These are phyloP conservation scores for Cenopis cana DNA, from an alignment of 2,888 invertebrate genomes.

Conservation along the genomic window DNA sequence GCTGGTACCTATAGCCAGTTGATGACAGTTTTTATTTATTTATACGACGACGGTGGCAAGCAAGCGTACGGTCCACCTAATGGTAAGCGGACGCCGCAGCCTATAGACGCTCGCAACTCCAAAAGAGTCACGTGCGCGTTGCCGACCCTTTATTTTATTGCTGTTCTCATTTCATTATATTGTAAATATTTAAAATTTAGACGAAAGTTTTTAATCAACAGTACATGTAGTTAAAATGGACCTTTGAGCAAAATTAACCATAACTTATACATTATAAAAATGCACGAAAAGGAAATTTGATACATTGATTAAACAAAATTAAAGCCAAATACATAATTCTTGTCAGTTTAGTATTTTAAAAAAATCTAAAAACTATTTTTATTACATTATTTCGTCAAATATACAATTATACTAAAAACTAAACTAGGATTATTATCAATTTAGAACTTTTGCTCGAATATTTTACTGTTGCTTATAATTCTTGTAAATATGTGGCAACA, in stretches of 20 bases:
- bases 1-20: too few relatives aligned
- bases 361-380: slow-evolving; percentile 29
- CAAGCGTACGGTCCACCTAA: too few relatives aligned
- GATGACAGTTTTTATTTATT: too few relatives aligned
- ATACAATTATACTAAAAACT: slow-evolving; percentile 37
- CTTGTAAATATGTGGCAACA: slow-evolving; percentile 2
- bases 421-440: slow-evolving; percentile 33
- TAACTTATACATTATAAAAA: slow-evolving; percentile 11
- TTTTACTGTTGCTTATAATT: slow-evolving; percentile 20
- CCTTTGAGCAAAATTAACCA: slow-evolving; percentile 14
- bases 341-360: slow-evolving; percentile 37
- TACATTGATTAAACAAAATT: slow-evolving; percentile 36
- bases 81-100: too few relatives aligned
- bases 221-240: neutral
- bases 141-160: too few relatives aligned
- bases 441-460: slow-evolving; percentile 34
- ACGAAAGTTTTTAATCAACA: too few relatives aligned
- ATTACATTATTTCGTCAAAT: slow-evolving; percentile 40
- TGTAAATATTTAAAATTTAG: too few relatives aligned
- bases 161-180: too few relatives aligned
- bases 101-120: too few relatives aligned
- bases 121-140: too few relatives aligned
- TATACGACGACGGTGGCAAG: too few relatives aligned
- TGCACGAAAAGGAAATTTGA: slow-evolving; percentile 28
- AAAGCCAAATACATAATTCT: slow-evolving; percentile 38